Evolutionary conservation across 2,797 vertebrate species (phyloP).

Genomic region (Gallinago solitaria): DNA sequence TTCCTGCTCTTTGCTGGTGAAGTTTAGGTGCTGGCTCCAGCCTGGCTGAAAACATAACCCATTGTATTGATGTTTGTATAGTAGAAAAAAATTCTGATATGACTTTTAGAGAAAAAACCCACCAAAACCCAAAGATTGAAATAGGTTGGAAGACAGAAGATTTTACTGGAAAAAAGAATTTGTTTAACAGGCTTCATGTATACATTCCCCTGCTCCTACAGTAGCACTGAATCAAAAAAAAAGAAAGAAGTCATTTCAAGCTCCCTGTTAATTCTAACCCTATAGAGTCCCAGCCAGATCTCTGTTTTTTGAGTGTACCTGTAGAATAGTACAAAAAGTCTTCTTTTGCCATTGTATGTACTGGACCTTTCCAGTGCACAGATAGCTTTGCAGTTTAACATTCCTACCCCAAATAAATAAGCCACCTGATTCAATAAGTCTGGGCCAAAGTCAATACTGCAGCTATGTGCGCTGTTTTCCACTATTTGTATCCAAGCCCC

Average conservation of each 20-base stretch:
- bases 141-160: neutral
- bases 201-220: neutral
- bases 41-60: neutral
- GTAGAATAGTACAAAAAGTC: neutral
- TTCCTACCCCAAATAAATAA: neutral
- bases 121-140: neutral
- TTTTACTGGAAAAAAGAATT: neutral
- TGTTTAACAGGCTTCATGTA: neutral
- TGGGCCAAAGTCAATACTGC: neutral
- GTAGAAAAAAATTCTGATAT: neutral
- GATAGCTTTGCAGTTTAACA: neutral
- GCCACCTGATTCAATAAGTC: neutral
- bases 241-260: neutral
- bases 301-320: neutral
- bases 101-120: rapidly evolving
- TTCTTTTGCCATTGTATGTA: neutral
- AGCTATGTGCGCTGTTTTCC: neutral
- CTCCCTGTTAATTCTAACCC: neutral
- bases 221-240: neutral
- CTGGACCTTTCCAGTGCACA: neutral
- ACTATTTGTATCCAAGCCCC: neutral
- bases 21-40: neutral
- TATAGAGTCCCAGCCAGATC: neutral
- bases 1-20: neutral
- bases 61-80: neutral